A percentile compares a stretch with the other conserved stretches of the same genome.
These are phyloP conservation scores for Brachyopa scutellaris DNA, from an alignment of 2,888 invertebrate genomes.

Conservation along the genomic window DNA sequence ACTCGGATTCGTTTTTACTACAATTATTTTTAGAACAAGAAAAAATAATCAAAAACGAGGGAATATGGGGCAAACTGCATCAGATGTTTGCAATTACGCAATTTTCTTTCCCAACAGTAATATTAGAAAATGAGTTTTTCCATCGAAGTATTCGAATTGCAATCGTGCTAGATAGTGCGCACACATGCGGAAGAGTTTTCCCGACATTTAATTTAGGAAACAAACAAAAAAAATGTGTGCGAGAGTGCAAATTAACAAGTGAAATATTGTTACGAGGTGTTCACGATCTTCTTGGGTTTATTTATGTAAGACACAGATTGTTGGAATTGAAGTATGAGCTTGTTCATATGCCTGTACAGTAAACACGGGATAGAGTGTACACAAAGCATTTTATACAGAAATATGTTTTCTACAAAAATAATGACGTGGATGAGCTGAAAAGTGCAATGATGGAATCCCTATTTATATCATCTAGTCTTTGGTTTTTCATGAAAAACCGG, in stretches of 20 bases:
- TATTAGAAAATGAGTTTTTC: slow-evolving; percentile 36
- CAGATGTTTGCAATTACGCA: slow-evolving; percentile 66
- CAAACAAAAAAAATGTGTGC: too few relatives aligned
- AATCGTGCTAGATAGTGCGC: slow-evolving; percentile 8
- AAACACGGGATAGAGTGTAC: too few relatives aligned
- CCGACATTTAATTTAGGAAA: neutral
- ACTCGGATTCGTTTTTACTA: neutral
- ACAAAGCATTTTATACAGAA: too few relatives aligned
- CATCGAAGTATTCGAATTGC: slow-evolving; percentile 35
- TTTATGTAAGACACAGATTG: neutral
- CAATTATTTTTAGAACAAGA: slow-evolving; percentile 57
- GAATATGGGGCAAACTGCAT: slow-evolving; percentile 52
- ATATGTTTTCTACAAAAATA: too few relatives aligned
- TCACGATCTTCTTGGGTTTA: neutral
- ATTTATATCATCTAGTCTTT: too few relatives aligned
- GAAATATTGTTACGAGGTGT: slow-evolving; percentile 43
- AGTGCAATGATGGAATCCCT: too few relatives aligned
- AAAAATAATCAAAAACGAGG: slow-evolving; percentile 32
- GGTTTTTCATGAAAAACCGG: too few relatives aligned
- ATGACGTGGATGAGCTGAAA: too few relatives aligned
- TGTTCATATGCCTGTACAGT: too few relatives aligned
- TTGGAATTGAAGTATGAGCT: too few relatives aligned
- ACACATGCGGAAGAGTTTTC: slow-evolving; percentile 53
- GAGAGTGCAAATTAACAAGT: slow-evolving; percentile 32
- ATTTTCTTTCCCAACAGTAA: slow-evolving; percentile 38